phyloP scores from a whole-genome alignment of 30 jellyfish, hydroid and myxozoan species.

The Pelagia noctiluca region DNA sequence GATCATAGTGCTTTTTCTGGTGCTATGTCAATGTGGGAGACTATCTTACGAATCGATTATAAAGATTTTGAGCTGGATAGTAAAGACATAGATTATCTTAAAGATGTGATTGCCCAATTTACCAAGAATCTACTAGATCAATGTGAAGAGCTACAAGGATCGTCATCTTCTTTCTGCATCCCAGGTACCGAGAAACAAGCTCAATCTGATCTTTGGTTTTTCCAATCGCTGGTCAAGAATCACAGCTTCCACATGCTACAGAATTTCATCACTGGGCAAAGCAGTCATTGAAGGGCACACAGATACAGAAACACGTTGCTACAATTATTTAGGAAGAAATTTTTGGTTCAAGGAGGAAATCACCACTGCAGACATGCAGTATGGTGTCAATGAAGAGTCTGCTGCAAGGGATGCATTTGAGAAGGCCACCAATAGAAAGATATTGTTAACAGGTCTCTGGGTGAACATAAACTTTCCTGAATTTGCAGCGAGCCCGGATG shows the following conservation, averaged over 20 bases:
- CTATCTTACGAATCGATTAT: conserved; percentile 24
- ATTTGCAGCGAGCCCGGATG: conserved; percentile 81
- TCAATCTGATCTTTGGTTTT: conserved; percentile 43
- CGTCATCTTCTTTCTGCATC: neutral
- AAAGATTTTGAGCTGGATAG: conserved; percentile 25
- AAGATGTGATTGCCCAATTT: neutral
- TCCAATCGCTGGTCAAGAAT: conserved; percentile 53
- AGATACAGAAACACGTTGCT: no score
- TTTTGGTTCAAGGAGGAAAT: conserved; percentile 25
- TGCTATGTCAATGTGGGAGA: conserved; percentile 70
- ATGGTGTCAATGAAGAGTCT: conserved; percentile 49
- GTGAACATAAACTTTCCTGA: conserved; percentile 40
- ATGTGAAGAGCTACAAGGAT: neutral
- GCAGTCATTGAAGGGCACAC: no score
- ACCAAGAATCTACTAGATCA: conserved; percentile 25
- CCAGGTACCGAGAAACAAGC: conserved; percentile 68
- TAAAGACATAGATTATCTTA: conserved; percentile 2
- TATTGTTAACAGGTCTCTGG: conserved; percentile 63
- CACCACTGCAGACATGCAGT: conserved; percentile 20
- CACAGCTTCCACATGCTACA: conserved; percentile 54
- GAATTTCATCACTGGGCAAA: no score
- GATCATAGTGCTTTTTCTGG: neutral
- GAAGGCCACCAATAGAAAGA: conserved; percentile 30
- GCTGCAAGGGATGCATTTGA: conserved; percentile 35
- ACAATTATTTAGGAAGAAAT: conserved; percentile 3